phyloP scores from a whole-genome alignment of 1,140 invertebrate genomes.

The Brachionus rubens region DNA sequence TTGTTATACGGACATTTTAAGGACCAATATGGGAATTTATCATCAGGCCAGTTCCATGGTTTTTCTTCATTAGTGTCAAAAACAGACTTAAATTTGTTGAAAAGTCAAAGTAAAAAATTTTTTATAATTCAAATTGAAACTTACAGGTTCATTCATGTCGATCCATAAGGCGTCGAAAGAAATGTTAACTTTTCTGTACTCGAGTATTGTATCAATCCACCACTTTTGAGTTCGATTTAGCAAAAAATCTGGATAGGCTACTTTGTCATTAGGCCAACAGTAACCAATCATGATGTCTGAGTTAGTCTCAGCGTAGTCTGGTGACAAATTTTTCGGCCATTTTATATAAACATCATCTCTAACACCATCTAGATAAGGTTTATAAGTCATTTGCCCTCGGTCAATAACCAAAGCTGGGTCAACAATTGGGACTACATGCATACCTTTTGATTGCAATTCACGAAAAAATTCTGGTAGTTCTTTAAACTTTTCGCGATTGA shows the following conservation, averaged over 20 bases:
- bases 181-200: conserved; percentile 65
- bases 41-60: conserved; percentile 57
- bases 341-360: conserved; percentile 52
- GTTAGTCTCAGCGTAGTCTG: conserved; percentile 50
- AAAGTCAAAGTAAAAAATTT: background rate
- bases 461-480: conserved; percentile 58
- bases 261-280: conserved; percentile 73
- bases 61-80: conserved; percentile 58
- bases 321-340: conserved; percentile 50
- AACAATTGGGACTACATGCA: conserved; percentile 59
- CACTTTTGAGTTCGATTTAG: conserved; percentile 72
- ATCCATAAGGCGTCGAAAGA: conserved; percentile 70
- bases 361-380: conserved; percentile 53
- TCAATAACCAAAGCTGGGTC: conserved; percentile 55
- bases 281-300: conserved; percentile 65
- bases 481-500: conserved; percentile 53
- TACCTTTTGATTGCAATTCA: conserved; percentile 54
- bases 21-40: conserved; percentile 72
- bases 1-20: conserved; percentile 65
- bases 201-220: conserved; percentile 71
- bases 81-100: conserved; percentile 48
- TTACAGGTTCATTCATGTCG: conserved; percentile 58
- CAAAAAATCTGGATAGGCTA: conserved; percentile 79
- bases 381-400: conserved; percentile 51
- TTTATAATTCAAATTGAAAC: conserved; percentile 58